These are phyloP conservation scores for Rhinoraja longicauda DNA, from an alignment of 2,797 vertebrate species.

Conservation along the genomic window DNA sequence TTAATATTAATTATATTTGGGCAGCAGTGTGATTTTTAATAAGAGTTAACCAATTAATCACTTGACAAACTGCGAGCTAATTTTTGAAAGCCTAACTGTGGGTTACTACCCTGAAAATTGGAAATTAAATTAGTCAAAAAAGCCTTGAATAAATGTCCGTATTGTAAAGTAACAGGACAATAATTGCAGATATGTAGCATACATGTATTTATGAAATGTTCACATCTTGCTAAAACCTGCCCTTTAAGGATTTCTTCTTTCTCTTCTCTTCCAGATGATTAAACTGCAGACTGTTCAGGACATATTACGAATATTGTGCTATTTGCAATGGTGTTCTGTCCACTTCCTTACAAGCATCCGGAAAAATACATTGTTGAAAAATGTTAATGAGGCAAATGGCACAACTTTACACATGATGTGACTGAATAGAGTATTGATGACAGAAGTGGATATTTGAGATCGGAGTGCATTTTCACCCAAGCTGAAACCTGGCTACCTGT, in stretches of 20 bases:
- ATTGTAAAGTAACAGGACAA: background rate
- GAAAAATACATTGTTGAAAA: background rate
- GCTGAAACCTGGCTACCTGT: background rate
- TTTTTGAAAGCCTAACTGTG: background rate
- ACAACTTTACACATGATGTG: background rate
- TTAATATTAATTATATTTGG: slow-evolving; percentile 35
- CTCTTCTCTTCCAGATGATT: background rate
- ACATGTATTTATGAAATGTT: background rate
- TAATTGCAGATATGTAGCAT: background rate
- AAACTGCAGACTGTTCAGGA: background rate
- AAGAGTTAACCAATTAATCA: slow-evolving; percentile 37
- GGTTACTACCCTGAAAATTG: background rate
- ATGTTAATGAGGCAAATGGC: background rate
- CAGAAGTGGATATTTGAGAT: too few species aligned
- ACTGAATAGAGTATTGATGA: background rate
- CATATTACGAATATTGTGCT: background rate
- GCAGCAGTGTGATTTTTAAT: slow-evolving; percentile 9
- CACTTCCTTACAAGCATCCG: background rate
- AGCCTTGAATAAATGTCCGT: background rate
- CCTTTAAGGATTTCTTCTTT: background rate
- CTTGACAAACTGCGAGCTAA: slow-evolving; percentile 1
- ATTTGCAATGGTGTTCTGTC: background rate
- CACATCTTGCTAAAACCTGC: background rate
- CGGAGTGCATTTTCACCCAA: background rate
- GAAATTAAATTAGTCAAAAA: background rate